These are phyloP conservation scores for Motacilla tschutschensis DNA, from an alignment of 2,113 vertebrate species.

Conservation along the genomic window DNA sequence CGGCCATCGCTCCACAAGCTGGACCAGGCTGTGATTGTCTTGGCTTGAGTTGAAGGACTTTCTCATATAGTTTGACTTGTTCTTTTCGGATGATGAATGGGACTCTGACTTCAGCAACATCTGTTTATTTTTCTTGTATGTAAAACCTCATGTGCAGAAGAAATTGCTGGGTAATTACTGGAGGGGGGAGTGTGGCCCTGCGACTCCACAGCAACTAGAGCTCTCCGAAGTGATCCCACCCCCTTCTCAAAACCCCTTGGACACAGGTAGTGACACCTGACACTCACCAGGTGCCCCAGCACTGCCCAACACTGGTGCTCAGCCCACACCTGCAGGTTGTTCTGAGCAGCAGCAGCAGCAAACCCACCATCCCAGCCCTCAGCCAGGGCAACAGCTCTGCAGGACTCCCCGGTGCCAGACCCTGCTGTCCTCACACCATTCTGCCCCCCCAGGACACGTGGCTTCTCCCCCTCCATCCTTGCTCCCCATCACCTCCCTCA, in stretches of 20 bases:
- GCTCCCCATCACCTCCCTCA: background rate
- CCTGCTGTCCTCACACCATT: background rate
- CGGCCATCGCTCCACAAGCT: background rate
- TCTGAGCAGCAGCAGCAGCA: background rate
- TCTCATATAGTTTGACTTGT: constrained; percentile 59
- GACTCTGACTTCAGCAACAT: constrained; percentile 60
- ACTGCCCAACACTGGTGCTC: background rate
- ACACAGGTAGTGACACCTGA: background rate
- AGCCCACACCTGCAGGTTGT: background rate
- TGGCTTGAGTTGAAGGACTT: constrained; percentile 64
- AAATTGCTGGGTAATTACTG: constrained; percentile 59
- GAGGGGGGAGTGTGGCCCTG: background rate
- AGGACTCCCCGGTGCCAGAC: fast-evolving
- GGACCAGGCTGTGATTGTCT: constrained; percentile 57
- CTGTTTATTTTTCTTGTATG: constrained; percentile 70
- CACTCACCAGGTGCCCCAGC: background rate
- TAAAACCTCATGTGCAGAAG: constrained; percentile 58
- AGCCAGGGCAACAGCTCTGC: background rate
- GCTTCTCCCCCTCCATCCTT: background rate
- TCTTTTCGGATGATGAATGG: constrained; percentile 68
- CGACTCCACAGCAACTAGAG: background rate
- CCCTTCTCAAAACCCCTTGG: background rate
- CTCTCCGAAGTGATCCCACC: background rate
- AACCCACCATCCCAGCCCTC: background rate
- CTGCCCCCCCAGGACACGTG: background rate